Percentiles rank a stretch among this genome's conserved stretches.
Evolutionary conservation across 2,797 vertebrate genomes (phyloP).

Genomic region (Meriones psammophilus): DNA sequence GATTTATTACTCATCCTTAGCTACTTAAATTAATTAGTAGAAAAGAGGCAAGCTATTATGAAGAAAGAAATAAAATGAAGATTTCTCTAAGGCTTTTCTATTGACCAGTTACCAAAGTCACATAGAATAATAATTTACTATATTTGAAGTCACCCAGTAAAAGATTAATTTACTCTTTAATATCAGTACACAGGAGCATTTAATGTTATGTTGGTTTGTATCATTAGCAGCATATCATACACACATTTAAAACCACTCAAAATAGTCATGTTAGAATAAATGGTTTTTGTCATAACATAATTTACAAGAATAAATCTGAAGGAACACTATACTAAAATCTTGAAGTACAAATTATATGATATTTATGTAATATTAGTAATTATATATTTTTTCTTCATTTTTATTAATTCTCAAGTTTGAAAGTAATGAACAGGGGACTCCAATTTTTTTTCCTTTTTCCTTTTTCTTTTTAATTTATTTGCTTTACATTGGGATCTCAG

Average conservation of each 20-base stretch:
- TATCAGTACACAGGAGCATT: not conserved
- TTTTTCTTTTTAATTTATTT: too few relatives aligned
- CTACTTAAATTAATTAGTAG: not conserved
- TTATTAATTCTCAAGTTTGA: not conserved
- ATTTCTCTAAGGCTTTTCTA: not conserved
- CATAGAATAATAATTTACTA: not conserved
- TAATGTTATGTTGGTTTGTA: not conserved
- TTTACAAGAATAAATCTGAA: not conserved
- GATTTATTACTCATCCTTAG: not conserved
- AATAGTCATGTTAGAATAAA: slow-evolving; percentile 21
- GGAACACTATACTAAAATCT: not conserved
- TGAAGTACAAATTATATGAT: not conserved
- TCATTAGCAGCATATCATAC: not conserved
- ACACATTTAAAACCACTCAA: not conserved
- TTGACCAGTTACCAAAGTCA: not conserved
- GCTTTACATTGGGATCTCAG: too few relatives aligned
- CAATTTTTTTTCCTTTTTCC: too few relatives aligned
- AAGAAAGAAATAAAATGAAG: not conserved
- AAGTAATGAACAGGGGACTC: not conserved
- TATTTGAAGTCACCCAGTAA: not conserved
- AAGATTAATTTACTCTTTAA: slow-evolving; percentile 24
- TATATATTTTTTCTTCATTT: not conserved
- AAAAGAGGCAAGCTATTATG: not conserved
- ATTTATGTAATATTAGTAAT: not conserved
- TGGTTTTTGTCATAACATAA: not conserved